Conservation (phyloP, 1,140 invertebrate species). For the Drosophila asahinai region DNA sequence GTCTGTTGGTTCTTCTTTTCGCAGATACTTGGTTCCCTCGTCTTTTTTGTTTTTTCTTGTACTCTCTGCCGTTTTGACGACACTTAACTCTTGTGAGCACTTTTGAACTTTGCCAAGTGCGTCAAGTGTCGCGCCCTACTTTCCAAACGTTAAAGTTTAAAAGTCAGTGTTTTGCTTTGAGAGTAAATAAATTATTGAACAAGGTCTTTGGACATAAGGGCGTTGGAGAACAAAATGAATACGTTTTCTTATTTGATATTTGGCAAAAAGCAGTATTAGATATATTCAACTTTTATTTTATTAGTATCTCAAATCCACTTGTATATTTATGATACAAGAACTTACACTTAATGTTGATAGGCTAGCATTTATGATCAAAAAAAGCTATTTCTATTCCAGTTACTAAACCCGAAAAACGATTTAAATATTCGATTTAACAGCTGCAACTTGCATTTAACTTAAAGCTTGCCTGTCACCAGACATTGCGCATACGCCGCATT, state of each 20-base stretch:
- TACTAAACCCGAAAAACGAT: not conserved
- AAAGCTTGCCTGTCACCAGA: conserved; percentile 7
- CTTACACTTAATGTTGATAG: no score
- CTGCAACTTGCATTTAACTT: conserved; percentile 2
- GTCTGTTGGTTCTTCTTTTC: conserved; percentile 35
- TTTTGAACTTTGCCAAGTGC: conserved; percentile 74
- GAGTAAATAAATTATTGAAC: conserved; percentile 1
- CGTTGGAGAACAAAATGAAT: not conserved
- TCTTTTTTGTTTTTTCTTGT: not conserved
- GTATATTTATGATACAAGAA: no score
- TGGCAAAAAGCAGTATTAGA: not conserved
- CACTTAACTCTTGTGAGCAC: conserved; percentile 57
- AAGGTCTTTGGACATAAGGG: not conserved
- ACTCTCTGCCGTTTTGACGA: conserved; percentile 32
- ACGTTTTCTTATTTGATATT: not conserved
- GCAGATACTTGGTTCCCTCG: conserved; percentile 3
- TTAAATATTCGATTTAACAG: conserved; percentile 10
- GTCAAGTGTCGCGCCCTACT: conserved; percentile 64
- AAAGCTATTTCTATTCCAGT: not conserved
- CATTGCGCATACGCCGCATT: conserved; percentile 62
- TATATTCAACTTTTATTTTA: no score
- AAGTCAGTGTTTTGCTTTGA: conserved; percentile 15
- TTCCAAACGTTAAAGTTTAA: conserved; percentile 30
- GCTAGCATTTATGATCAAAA: no score
- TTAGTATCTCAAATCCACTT: no score